phyloP scores from a whole-genome alignment of 2,113 vertebrate species.

The Sinocyclocheilus rhinocerous region DNA sequence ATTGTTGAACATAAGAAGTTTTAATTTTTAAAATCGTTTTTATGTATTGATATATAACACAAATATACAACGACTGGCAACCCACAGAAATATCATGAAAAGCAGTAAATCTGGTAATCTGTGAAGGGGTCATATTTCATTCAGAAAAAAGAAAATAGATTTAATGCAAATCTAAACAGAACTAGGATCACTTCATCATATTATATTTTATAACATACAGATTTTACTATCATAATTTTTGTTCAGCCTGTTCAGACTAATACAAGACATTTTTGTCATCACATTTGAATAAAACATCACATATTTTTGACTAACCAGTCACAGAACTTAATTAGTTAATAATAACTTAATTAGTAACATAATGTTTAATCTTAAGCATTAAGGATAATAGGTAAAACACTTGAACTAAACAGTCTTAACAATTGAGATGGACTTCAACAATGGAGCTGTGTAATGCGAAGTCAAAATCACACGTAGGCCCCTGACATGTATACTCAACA shows the following conservation, averaged over 20 bases:
- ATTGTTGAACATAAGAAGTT: background rate
- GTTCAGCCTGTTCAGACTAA: background rate
- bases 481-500: background rate
- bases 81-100: background rate
- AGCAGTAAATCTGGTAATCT: background rate
- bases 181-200: background rate
- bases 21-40: background rate
- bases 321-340: background rate
- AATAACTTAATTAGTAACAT: background rate
- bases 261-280: background rate
- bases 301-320: background rate
- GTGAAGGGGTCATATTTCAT: slow-evolving; percentile 1
- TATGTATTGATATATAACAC: background rate
- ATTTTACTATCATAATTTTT: background rate
- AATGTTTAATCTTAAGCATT: background rate
- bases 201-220: background rate
- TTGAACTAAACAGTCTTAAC: background rate
- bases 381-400: background rate
- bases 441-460: background rate
- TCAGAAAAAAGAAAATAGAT: slow-evolving; percentile 4
- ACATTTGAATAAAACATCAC: background rate
- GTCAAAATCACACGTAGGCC: slow-evolving; percentile 35
- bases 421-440: background rate
- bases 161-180: background rate
- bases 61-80: slow-evolving; percentile 29